Evolutionary conservation across 2,888 invertebrate genomes (phyloP).

Genomic region (Nomada goodeniana): DNA sequence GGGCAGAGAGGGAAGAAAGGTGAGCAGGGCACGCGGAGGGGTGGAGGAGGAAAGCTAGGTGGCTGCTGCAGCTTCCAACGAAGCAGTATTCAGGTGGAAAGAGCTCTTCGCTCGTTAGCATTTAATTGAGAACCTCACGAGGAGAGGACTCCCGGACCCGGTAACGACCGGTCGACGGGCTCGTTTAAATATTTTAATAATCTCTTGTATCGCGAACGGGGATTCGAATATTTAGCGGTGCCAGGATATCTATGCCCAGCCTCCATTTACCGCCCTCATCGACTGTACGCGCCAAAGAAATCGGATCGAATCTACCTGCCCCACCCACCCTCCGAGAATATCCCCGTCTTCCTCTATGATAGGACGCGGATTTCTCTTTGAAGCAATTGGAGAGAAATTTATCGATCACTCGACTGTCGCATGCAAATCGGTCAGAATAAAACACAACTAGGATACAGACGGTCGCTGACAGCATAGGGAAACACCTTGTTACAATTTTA

Average conservation of each 20-base stretch:
- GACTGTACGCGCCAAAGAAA: constrained; percentile 41
- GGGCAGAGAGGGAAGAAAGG: constrained; percentile 38
- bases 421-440: constrained; percentile 18
- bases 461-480: too few relatives aligned
- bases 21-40: constrained; percentile 31
- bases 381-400: constrained; percentile 43
- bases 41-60: constrained; percentile 62
- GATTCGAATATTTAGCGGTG: constrained; percentile 77
- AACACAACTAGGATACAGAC: too few relatives aligned
- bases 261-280: constrained; percentile 44
- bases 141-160: constrained; percentile 65
- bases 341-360: not conserved
- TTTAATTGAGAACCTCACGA: constrained; percentile 80
- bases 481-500: constrained; percentile 20
- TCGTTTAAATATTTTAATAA: constrained; percentile 81
- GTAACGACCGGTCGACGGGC: constrained; percentile 77
- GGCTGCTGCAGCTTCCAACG: constrained; percentile 73
- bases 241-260: constrained; percentile 53
- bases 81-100: constrained; percentile 78
- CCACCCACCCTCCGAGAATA: not conserved
- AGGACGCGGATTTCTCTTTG: constrained; percentile 11
- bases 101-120: constrained; percentile 81
- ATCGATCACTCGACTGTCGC: constrained; percentile 28
- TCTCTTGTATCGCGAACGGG: constrained; percentile 79
- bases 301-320: constrained; percentile 1